phyloP scores from a whole-genome alignment of 2,888 invertebrate species.

The Yponomeuta evonymella region DNA sequence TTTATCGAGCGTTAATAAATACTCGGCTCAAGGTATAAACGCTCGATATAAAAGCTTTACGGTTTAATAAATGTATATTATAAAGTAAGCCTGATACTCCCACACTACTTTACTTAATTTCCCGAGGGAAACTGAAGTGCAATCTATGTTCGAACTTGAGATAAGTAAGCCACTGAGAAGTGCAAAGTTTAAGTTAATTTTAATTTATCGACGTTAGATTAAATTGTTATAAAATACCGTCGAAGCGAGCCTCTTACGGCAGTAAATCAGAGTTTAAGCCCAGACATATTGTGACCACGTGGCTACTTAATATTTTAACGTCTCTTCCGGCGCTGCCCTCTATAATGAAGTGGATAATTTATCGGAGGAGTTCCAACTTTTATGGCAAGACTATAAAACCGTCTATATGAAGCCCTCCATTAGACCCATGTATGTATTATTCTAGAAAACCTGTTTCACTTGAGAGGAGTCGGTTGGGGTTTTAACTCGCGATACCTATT shows the following conservation, averaged over 20 bases:
- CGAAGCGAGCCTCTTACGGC: not conserved
- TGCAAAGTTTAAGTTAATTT: not conserved
- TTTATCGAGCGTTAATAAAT: not conserved
- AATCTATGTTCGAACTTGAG: constrained; percentile 1
- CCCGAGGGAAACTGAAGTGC: not conserved
- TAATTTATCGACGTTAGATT: not conserved
- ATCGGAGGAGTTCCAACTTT: constrained; percentile 3
- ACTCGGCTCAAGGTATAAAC: not conserved
- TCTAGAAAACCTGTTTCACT: not conserved
- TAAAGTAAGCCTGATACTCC: not conserved
- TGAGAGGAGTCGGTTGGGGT: not conserved
- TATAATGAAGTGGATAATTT: constrained; percentile 12
- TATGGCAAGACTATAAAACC: constrained; percentile 5
- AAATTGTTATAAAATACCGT: not conserved
- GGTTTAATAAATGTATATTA: not conserved
- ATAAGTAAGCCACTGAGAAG: not conserved
- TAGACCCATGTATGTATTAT: not conserved
- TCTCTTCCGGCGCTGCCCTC: not conserved
- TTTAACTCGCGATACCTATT: not conserved
- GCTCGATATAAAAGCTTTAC: not conserved
- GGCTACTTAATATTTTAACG: constrained; percentile 5
- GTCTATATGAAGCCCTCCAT: constrained; percentile 4
- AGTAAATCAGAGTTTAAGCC: constrained; percentile 6
- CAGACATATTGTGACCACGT: constrained; percentile 8
- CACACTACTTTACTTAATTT: not conserved